Base-by-base conservation (phyloP, 2,113 vertebrate genomes). In the Motacilla tschutschensis region DNA sequence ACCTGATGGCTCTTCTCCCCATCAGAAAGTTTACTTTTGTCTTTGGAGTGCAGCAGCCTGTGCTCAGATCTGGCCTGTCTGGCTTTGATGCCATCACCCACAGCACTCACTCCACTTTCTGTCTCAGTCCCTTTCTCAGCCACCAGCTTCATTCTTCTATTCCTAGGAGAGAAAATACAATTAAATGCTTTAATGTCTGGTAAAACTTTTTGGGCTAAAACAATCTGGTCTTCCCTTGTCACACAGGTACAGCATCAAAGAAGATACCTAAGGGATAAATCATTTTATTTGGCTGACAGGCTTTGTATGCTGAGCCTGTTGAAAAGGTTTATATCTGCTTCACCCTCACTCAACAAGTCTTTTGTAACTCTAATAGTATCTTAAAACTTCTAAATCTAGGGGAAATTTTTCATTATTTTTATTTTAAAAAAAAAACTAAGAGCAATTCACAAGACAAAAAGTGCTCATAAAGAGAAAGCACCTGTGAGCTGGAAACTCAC, bases 51-150 rank as follows among this genome's bases (percentile, higher is more conserved):
- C 69, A 95, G 66, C 91, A 91, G 91, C 88, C 87, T 93, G 22
- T 91, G 31, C 8, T 98, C 95, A 79, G 94, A 79, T 53, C 81
- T 96, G 87, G 80, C 47, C 2, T 91, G 90, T 67, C 92, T 94
- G 86, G 94, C 86, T 83, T 93, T 96, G 10, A 87, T 63, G 17
- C 74, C 67, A 46, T 91, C 87, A 79, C 62, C 74, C 58, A 94
- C 78, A 83, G 76, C 62, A 58, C 26, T 82, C 38, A 90, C 70
- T 31, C 91, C 76, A 47, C 67, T 90, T 46, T 96, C 95, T 51
- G 92, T 97, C 91, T 95, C 96, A 0, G 94, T 95, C 19, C 90
- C 95, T 86, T 96, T 97, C 91, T 97, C 95, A 86, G 95, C 93
- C 77, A 97, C 84, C 80, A 93, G 35, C 82, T 89, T 96, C 14